These are phyloP conservation scores for Eospalax fontanierii DNA, from an alignment of 2,797 vertebrate genomes.

Conservation along the genomic window DNA sequence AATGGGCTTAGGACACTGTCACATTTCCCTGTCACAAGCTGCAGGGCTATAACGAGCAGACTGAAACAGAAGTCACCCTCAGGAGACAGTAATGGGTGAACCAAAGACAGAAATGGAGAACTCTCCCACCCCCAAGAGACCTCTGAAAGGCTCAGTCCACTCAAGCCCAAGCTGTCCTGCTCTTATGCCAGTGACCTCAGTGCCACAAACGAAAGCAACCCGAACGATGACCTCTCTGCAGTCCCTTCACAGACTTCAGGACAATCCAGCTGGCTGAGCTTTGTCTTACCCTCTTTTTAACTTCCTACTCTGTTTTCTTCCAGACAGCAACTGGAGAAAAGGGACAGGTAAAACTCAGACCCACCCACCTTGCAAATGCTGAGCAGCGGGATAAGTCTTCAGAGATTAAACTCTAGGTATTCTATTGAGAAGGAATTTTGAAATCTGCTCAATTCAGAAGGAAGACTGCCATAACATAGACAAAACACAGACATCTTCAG, in stretches of 20 bases:
- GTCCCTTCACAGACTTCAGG: not conserved
- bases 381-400: not conserved
- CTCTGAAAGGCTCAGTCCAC: not conserved
- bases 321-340: not conserved
- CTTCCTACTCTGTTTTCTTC: not conserved
- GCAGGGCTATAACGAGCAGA: not conserved
- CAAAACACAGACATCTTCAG: not conserved
- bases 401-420: conserved; percentile 41
- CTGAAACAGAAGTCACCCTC: not conserved
- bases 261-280: not conserved
- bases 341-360: not conserved
- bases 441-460: conserved; percentile 43
- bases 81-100: not conserved
- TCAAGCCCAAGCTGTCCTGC: not conserved
- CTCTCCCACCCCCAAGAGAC: not conserved
- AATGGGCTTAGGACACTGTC: not conserved
- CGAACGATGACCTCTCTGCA: not conserved
- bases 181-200: not conserved
- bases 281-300: not conserved
- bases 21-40: not conserved
- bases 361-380: conserved; percentile 24
- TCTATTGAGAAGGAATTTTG: conserved; percentile 33
- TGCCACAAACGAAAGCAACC: not conserved
- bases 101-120: not conserved
- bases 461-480: conserved; percentile 71